Evolutionary conservation across 2,113 vertebrate species (phyloP).

Genomic region (Haliaeetus leucogaster): DNA sequence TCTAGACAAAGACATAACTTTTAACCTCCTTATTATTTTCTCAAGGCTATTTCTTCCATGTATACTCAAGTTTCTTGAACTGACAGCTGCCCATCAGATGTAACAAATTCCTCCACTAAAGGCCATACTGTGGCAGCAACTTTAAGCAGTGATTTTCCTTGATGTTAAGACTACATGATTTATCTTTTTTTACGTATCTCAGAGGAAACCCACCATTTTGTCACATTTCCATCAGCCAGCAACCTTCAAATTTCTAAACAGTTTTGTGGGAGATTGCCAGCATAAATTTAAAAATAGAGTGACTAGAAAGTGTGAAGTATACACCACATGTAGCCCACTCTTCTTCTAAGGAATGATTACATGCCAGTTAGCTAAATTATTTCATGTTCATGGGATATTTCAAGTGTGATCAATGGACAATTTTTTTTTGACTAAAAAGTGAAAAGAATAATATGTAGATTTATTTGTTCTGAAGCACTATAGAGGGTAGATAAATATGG

Average conservation of each 20-base stretch:
- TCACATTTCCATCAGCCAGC: neutral
- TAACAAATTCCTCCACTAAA: neutral
- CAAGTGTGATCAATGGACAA: neutral
- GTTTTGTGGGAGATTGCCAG: neutral
- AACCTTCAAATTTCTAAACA: neutral
- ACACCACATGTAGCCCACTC: accelerated
- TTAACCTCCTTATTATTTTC: neutral
- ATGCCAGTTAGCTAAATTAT: neutral
- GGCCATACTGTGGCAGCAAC: neutral
- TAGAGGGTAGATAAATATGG: neutral
- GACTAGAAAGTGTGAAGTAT: neutral
- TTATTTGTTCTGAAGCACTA: neutral
- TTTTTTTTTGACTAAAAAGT: neutral
- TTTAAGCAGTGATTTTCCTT: neutral
- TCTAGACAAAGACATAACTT: neutral
- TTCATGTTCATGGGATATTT: neutral
- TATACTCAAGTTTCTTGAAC: neutral
- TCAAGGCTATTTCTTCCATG: neutral
- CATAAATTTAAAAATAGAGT: neutral
- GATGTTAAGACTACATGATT: neutral
- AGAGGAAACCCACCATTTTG: neutral
- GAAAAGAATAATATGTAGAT: neutral
- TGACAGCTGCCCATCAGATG: neutral
- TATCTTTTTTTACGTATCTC: neutral
- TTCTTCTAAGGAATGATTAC: neutral